Evolutionary conservation across 2,113 vertebrate species (phyloP), one percentile per base, ranked within the genome.

Genomic region (Pterocles burchelli): DNA sequence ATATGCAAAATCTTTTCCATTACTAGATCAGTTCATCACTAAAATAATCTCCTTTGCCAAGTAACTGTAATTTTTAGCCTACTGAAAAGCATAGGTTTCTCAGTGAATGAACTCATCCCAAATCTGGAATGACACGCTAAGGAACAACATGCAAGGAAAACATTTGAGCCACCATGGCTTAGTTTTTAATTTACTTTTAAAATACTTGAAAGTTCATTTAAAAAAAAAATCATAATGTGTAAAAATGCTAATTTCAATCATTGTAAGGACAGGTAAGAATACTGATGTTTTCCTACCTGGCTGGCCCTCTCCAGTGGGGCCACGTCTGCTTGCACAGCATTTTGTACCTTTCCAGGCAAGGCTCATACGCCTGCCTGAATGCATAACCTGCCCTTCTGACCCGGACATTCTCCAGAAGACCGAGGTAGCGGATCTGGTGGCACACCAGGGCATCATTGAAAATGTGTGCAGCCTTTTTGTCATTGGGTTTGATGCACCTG

Each of bases 401-500:
- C 0, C 99, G 98, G 19, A 99, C 99, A 2, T 99, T 99, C 97
- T 99, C 99, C 98, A 99, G 96, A 11, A 99, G 98, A 54, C 99
- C 99, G 6, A 99, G 98, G 97, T 99, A 99, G 36, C 98, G 98
- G 96, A 98, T 98, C 95, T 99, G 99, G 88, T 99, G 99, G 87
- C 99, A 95, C 20, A 99, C 99, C 58, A 99, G 98, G 6, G 99
- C 98, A 1, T 99, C 99, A 0, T 93, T 99, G 98, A 99, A 99
- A 96, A 99, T 94, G 85, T 99, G 98, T 2, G 99, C 97, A 21
- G 99, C 98, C 94, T 99, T 99, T 96, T 99, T 99, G 91, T 99
- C 99, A 86, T 99, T 99, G 20, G 99, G 99, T 74, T 99, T 99
- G 98, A 99, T 99, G 96, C 99, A 99, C 80, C 99, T 99, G 87